These are phyloP conservation scores for Machimus atricapillus DNA, from an alignment of 2,888 invertebrate species.

Conservation along the genomic window DNA sequence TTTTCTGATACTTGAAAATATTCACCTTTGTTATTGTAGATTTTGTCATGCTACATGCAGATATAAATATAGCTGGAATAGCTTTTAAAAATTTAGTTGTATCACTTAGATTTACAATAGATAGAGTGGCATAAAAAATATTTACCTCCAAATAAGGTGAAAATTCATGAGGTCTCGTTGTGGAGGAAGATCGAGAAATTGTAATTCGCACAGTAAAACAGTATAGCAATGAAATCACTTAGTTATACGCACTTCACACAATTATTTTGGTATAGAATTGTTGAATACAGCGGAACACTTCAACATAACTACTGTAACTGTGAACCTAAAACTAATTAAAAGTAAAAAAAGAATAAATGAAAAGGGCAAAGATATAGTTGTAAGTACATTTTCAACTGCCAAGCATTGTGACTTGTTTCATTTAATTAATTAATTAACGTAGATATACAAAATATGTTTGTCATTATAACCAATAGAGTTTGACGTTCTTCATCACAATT, in stretches of 20 bases:
- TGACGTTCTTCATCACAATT: not conserved
- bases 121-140: not conserved
- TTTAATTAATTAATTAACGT: not conserved
- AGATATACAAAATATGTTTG: not conserved
- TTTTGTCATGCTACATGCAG: not conserved
- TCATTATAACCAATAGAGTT: not conserved
- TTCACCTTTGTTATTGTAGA: not conserved
- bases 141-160: not conserved
- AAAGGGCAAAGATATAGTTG: not conserved
- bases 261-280: not conserved
- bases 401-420: not conserved
- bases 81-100: not conserved
- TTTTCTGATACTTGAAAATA: constrained; percentile 12
- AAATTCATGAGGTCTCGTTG: not conserved
- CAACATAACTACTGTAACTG: not conserved
- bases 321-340: not conserved
- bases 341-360: not conserved
- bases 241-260: not conserved
- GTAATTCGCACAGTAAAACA: not conserved
- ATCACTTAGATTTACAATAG: not conserved
- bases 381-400: not conserved
- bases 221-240: not conserved
- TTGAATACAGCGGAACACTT: not conserved
- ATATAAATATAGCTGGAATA: not conserved
- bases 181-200: not conserved